Evolutionary conservation across 1,140 invertebrate genomes (phyloP), one percentile per base, ranked within the genome.

Genomic region (Dermatophagoides farinae): DNA sequence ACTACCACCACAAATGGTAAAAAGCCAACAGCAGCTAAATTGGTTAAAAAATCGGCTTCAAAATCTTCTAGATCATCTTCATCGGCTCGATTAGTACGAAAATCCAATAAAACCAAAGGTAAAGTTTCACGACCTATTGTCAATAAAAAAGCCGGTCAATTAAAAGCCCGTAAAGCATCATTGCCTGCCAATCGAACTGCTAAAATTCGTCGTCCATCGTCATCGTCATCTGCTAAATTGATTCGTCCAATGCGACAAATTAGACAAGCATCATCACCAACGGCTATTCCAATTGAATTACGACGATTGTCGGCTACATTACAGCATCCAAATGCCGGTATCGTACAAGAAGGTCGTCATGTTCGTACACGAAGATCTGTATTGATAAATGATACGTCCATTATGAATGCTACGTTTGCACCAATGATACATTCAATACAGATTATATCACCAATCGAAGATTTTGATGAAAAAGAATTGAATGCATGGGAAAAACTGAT

Each of bases 401-500:
- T 23, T 4, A 23, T 25, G 53, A 58, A 58, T 39, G 57, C 11
- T 11, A 58, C 57, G 2, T 58, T 58, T 23, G 14, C 57, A 25
- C 47, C 39, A 31, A 61, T 52, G 59, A 61, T 44, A 12, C 49
- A 61, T 31, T 61, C 49, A 14, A 31, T 60, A 14, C 16, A 11
- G 20, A 60, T 61, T 25, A 57, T 61, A 12, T 61, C 59, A 31
- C 57, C 59, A 12, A 20, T 61, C 20, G 59, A 60, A 59, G 49
- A 61, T 23, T 39, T 61, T 16, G 59, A 61, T 41, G 49, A 61
- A 37, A 44, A 46, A 18, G 57, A 58, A 23, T 31, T 58, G 57
- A 23, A 44, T 11, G 43, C 43, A 9, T 58, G 57, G 57, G 12
- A 58, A 39, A 58, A 46, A 23, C 39, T 55, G 53, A 40, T 55